Conservation (phyloP, 1,140 invertebrate genomes). For the Ceratina japonica region DNA sequence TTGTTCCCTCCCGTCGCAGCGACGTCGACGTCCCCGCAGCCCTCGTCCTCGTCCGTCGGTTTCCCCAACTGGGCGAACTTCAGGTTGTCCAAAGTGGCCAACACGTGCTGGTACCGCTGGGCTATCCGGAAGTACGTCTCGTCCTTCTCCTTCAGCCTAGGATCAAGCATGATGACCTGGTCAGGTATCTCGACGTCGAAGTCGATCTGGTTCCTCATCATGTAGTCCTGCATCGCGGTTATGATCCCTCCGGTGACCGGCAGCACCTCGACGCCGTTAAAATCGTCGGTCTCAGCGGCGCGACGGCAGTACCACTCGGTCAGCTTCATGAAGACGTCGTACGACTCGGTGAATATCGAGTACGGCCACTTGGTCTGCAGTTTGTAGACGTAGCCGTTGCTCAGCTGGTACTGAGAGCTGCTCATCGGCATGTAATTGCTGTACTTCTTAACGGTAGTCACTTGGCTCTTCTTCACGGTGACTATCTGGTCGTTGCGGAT, state of each 20-base stretch:
- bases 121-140: constrained; percentile 78
- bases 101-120: constrained; percentile 77
- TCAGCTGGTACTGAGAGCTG: constrained; percentile 81
- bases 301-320: constrained; percentile 59
- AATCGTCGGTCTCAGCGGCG: neutral
- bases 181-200: constrained; percentile 82
- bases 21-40: too few species aligned
- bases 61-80: constrained; percentile 28
- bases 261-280: constrained; percentile 61
- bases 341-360: constrained; percentile 75
- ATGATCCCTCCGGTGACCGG: constrained; percentile 71
- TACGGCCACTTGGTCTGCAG: constrained; percentile 80
- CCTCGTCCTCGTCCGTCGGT: neutral
- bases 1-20: too few species aligned
- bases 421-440: constrained; percentile 80
- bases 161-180: constrained; percentile 82
- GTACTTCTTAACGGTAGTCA: constrained; percentile 69
- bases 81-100: constrained; percentile 60
- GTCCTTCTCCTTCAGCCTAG: constrained; percentile 78
- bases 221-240: constrained; percentile 68
- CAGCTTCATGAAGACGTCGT: constrained; percentile 68
- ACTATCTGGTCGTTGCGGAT: constrained; percentile 82
- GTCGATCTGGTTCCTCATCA: constrained; percentile 68
- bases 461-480: constrained; percentile 77
- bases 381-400: constrained; percentile 76